Conservation (phyloP, 2,113 vertebrate species). For the Regulus satrapa region DNA sequence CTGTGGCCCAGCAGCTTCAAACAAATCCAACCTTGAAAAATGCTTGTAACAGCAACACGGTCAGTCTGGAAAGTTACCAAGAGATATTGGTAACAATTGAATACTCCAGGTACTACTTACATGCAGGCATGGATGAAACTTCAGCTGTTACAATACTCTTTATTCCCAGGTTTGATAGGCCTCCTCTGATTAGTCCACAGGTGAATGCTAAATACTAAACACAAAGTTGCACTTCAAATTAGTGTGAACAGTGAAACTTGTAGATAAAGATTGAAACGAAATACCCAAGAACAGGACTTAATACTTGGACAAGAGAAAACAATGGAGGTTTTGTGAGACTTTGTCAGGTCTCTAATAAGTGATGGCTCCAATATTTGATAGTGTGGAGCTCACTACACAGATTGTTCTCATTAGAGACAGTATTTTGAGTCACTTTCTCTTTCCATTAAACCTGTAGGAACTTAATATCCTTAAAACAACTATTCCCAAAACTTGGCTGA, state of each 20-base stretch:
- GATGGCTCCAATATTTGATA: neutral
- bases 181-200: slow-evolving; percentile 93
- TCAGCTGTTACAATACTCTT: slow-evolving; percentile 97
- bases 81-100: neutral
- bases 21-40: neutral
- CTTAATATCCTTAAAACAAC: neutral
- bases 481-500: neutral
- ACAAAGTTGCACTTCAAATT: neutral
- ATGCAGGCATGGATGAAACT: slow-evolving; percentile 93
- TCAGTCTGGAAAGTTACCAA: neutral
- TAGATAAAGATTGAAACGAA: neutral
- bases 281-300: neutral
- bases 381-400: neutral
- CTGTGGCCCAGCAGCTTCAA: neutral
- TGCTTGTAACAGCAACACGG: neutral
- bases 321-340: neutral
- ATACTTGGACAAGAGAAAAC: neutral
- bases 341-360: neutral
- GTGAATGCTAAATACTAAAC: slow-evolving; percentile 92
- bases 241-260: neutral
- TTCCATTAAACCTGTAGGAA: neutral
- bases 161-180: slow-evolving; percentile 88
- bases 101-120: slow-evolving; percentile 68
- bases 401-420: neutral
- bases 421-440: neutral